Percentiles rank a stretch among this genome's conserved stretches.
Conservation (phyloP, 2,888 invertebrate species). For the Micoletzkya japonica region DNA sequence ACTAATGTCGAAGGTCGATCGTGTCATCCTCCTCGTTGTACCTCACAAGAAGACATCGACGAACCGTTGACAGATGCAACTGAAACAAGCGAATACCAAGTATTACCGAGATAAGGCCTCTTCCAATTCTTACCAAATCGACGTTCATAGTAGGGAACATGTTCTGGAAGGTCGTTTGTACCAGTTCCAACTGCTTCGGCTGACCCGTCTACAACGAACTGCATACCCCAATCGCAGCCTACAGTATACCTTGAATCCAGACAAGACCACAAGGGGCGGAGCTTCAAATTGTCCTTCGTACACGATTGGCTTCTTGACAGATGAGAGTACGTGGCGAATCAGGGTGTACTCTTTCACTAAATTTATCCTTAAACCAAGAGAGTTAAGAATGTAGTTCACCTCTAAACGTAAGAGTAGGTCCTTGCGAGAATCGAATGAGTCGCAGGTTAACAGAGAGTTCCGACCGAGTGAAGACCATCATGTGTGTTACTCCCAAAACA, state of each 20-base stretch:
- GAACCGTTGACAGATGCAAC: slow-evolving; percentile 84
- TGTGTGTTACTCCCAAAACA: slow-evolving; percentile 86
- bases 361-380: slow-evolving; percentile 22
- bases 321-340: slow-evolving; percentile 82
- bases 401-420: slow-evolving; percentile 72
- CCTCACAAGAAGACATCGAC: slow-evolving; percentile 86
- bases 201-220: slow-evolving; percentile 66
- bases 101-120: neutral
- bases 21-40: slow-evolving; percentile 82
- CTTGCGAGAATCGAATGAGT: slow-evolving; percentile 81
- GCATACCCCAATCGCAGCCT: slow-evolving; percentile 72
- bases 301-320: slow-evolving; percentile 76
- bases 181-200: slow-evolving; percentile 80
- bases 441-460: slow-evolving; percentile 83
- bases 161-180: slow-evolving; percentile 94
- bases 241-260: slow-evolving; percentile 55
- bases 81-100: slow-evolving; percentile 63
- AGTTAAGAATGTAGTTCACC: slow-evolving; percentile 32
- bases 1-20: slow-evolving; percentile 90
- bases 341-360: slow-evolving; percentile 76
- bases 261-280: slow-evolving; percentile 82
- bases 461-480: slow-evolving; percentile 86
- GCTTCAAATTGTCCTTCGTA: slow-evolving; percentile 76
- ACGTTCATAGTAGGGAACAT: slow-evolving; percentile 97
- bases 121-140: slow-evolving; percentile 73